These are phyloP conservation scores for Gobiocypris rarus DNA, from an alignment of 2,113 vertebrate genomes.

Conservation along the genomic window DNA sequence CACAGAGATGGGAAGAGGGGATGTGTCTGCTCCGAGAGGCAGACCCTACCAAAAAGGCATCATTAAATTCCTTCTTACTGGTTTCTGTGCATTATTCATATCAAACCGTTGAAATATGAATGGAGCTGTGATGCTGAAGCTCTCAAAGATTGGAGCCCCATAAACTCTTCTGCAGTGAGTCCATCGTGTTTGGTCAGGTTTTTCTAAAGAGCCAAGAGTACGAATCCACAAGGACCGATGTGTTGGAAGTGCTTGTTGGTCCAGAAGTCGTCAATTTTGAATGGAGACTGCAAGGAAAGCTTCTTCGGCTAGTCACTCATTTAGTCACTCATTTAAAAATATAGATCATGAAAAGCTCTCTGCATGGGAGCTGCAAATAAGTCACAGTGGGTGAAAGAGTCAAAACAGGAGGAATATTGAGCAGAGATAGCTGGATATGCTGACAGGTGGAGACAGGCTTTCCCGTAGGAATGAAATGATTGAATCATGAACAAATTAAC, in stretches of 20 bases:
- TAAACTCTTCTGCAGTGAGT: slow-evolving; percentile 60
- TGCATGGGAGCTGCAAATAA: slow-evolving; percentile 5
- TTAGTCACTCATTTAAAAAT: slow-evolving; percentile 63
- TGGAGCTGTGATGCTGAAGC: slow-evolving; percentile 77
- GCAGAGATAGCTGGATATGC: slow-evolving; percentile 25
- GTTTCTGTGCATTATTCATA: slow-evolving; percentile 94
- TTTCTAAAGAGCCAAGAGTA: slow-evolving; percentile 55
- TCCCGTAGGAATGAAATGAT: slow-evolving; percentile 12
- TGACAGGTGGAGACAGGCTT: slow-evolving; percentile 30
- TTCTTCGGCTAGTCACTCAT: slow-evolving; percentile 36
- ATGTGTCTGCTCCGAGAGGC: slow-evolving; percentile 79
- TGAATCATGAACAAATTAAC: slow-evolving; percentile 40
- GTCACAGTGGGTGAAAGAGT: slow-evolving; percentile 7
- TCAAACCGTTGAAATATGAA: slow-evolving; percentile 88
- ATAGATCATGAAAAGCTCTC: slow-evolving; percentile 20
- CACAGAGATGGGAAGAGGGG: slow-evolving; percentile 41
- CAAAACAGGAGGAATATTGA: slow-evolving; percentile 43
- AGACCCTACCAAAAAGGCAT: slow-evolving; percentile 78
- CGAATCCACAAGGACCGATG: slow-evolving; percentile 39
- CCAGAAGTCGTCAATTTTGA: slow-evolving; percentile 65
- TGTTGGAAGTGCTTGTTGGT: slow-evolving; percentile 59
- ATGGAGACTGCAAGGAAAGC: slow-evolving; percentile 54
- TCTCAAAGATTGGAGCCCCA: slow-evolving; percentile 63
- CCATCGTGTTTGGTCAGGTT: slow-evolving; percentile 62
- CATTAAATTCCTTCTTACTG: slow-evolving; percentile 89